Evolutionary conservation across 2,888 invertebrate genomes (phyloP).

Genomic region (Pherbina coryleti): DNA sequence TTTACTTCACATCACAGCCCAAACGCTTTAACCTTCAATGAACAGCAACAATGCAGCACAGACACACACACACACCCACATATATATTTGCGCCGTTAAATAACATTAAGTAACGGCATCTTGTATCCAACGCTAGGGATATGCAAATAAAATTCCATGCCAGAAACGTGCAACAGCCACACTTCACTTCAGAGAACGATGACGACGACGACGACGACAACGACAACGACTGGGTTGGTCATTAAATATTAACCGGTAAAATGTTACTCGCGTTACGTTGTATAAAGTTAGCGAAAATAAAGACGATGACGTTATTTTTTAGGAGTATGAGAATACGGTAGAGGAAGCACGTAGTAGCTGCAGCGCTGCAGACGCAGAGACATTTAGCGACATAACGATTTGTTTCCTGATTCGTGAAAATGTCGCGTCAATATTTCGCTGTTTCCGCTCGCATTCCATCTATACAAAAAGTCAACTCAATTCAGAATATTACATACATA

Average conservation of each 20-base stretch:
- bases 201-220: too few relatives aligned
- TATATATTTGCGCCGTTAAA: too few relatives aligned
- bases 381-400: slow-evolving; percentile 20
- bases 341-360: neutral
- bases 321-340: too few relatives aligned
- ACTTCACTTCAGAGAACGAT: too few relatives aligned
- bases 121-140: neutral
- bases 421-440: slow-evolving; percentile 24
- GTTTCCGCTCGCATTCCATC: too few relatives aligned
- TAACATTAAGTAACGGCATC: neutral
- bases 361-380: neutral
- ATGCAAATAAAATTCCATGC: slow-evolving; percentile 9
- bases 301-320: neutral
- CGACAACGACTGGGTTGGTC: slow-evolving; percentile 51
- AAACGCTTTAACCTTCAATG: too few relatives aligned
- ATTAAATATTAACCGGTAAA: slow-evolving; percentile 60
- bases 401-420: slow-evolving; percentile 30
- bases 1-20: too few relatives aligned
- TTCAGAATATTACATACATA: too few relatives aligned
- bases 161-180: too few relatives aligned
- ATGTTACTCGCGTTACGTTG: neutral
- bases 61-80: too few relatives aligned
- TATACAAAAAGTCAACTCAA: too few relatives aligned
- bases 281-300: neutral
- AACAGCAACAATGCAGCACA: too few relatives aligned